Percentiles rank a stretch among this genome's conserved stretches.
phyloP scores from a whole-genome alignment of 2,888 invertebrate species.

The Creontiades dilutus region DNA sequence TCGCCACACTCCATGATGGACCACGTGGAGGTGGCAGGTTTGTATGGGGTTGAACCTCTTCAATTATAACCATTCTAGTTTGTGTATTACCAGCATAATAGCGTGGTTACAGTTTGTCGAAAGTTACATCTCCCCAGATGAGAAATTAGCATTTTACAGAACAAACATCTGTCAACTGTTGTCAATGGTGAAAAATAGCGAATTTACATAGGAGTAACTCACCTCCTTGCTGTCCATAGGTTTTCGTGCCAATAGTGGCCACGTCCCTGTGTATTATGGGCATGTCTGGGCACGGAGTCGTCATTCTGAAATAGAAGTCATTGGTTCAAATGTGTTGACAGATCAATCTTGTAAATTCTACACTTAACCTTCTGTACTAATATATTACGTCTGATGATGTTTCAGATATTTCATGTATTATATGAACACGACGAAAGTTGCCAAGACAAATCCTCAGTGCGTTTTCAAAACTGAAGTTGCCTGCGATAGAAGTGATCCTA shows the following conservation, averaged over 20 bases:
- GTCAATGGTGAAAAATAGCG: no score
- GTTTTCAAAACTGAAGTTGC: slow-evolving; percentile 87
- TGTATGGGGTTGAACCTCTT: no score
- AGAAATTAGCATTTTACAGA: no score
- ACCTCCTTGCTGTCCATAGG: slow-evolving; percentile 78
- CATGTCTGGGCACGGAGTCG: slow-evolving; percentile 71
- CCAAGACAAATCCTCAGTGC: slow-evolving; percentile 87
- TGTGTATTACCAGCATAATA: no score
- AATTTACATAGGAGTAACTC: neutral
- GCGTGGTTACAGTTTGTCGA: no score
- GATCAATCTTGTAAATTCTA: no score
- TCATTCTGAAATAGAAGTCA: slow-evolving; percentile 46
- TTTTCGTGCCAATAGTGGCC: slow-evolving; percentile 80
- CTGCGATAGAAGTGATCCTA: slow-evolving; percentile 88
- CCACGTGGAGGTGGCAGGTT: no score
- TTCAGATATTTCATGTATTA: slow-evolving; percentile 86
- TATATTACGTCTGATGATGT: slow-evolving; percentile 76
- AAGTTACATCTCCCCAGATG: no score
- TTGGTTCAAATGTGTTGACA: neutral
- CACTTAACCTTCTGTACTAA: no score
- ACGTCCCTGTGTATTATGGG: slow-evolving; percentile 73
- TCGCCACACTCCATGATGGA: no score
- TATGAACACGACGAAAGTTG: slow-evolving; percentile 84
- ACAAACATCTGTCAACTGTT: no score
- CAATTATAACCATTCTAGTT: no score